Evolutionary conservation across 2,113 vertebrate species (phyloP), one percentile per base, ranked within the genome.

Genomic region (Oplegnathus fasciatus): DNA sequence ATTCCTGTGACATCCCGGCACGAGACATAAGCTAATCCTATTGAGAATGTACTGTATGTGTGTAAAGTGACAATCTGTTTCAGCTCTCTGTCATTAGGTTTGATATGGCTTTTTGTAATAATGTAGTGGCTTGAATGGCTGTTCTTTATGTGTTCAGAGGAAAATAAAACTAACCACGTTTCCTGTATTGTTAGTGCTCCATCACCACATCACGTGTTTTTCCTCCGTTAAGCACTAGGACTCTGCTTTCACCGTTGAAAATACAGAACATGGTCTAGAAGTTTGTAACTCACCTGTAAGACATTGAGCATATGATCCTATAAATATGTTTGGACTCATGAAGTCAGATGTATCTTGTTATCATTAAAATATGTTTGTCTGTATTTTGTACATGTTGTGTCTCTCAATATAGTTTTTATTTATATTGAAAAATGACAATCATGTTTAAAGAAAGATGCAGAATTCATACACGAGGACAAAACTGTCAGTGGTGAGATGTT

Each of bases 1-100:
- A 90, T 89, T 92, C 88, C 83, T 87, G 80, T 93, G 90, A 91
- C 60, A 91, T 91, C 93, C 88, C 85, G 30, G 42, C 85, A 86
- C 28, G 28, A 91, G 89, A 93, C 86, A 93, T 94, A 94, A 94
- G 94, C 92, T 95, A 93, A 93, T 93, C 90, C 81, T 90, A 74
- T 88, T 90, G 80, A 93, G 91, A 93, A 94, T 94, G 93, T 95
- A 95, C 89, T 95, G 93, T 94, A 92, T 91, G 91, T 93, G 86
- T 95, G 92, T 92, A 91, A 92, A 89, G 89, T 92, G 89, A 93
- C 93, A 93, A 91, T 94, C 92, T 94, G 86, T 91, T 90, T 92
- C 65, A 88, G 83, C 80, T 91, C 75, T 90, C 79, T 93, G 88
- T 94, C 82, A 90, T 90, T 91, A 87, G 72, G 82, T 91, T 89